Percentiles rank a stretch among this genome's conserved stretches.
These are phyloP conservation scores for Tupaia tana DNA, from an alignment of 2,113 vertebrate genomes.

Conservation along the genomic window DNA sequence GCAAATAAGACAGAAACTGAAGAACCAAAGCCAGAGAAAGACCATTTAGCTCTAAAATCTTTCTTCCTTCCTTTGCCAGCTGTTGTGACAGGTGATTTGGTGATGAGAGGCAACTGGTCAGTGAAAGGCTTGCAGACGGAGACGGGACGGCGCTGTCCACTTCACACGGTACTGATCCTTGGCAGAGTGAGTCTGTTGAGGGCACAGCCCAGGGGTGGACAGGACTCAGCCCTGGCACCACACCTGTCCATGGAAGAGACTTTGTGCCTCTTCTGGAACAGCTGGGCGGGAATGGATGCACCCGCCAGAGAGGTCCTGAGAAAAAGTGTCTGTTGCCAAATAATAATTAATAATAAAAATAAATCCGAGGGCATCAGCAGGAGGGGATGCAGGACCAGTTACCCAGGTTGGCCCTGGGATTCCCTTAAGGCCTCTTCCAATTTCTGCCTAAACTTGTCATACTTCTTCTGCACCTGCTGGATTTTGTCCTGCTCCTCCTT, in stretches of 20 bases:
- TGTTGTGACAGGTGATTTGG: background rate
- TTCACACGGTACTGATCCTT: constrained; percentile 16
- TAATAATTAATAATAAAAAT: constrained; percentile 76
- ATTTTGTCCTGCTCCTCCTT: constrained; percentile 96
- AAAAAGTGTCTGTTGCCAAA: constrained; percentile 83
- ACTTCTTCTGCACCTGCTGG: constrained; percentile 92
- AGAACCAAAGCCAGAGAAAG: constrained; percentile 42
- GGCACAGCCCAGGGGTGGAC: background rate
- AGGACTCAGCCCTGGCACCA: fast-evolving
- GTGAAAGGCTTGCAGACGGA: background rate
- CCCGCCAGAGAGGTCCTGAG: constrained; percentile 84
- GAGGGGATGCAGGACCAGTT: constrained; percentile 69
- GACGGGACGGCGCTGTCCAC: background rate
- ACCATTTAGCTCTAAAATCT: background rate
- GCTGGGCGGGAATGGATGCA: constrained; percentile 51
- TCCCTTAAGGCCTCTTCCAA: constrained; percentile 90
- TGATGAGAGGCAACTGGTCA: constrained; percentile 69
- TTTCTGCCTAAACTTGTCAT: constrained; percentile 89
- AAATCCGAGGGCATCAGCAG: background rate
- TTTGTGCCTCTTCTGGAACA: constrained; percentile 52
- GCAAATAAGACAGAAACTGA: background rate
- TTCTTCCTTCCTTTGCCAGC: constrained; percentile 7
- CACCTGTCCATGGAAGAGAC: background rate
- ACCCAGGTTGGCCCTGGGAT: constrained; percentile 88
- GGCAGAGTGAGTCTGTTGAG: background rate